Evolutionary conservation across 2,113 vertebrate species (phyloP).

Genomic region (Formicarius rufipectus): DNA sequence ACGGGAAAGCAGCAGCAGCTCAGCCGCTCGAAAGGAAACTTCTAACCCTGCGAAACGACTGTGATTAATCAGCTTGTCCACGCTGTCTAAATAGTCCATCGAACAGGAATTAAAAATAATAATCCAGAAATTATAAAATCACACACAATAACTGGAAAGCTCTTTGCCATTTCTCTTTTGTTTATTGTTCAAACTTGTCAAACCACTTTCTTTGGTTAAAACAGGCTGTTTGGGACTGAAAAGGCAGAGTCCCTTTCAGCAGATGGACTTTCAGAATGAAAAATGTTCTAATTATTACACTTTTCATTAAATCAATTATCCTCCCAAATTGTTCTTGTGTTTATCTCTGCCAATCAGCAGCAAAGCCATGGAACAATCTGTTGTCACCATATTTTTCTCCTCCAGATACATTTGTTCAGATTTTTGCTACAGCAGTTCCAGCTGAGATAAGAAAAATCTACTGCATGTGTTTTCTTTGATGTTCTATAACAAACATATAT

Average conservation of each 20-base stretch:
- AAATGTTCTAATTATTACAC: neutral
- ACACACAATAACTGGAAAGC: neutral
- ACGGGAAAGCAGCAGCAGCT: neutral
- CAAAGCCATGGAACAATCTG: neutral
- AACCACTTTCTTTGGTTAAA: neutral
- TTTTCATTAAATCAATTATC: neutral
- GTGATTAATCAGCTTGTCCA: conserved; percentile 5
- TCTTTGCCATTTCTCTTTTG: neutral
- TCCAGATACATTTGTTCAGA: neutral
- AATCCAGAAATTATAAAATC: neutral
- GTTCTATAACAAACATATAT: neutral
- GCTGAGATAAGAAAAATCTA: neutral
- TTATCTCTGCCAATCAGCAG: neutral
- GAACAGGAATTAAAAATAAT: neutral
- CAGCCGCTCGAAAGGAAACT: neutral
- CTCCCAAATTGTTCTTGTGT: neutral
- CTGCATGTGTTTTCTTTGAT: neutral
- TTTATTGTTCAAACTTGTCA: neutral
- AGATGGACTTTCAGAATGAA: neutral
- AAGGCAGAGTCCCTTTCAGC: neutral
- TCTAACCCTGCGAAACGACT: neutral
- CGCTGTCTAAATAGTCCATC: neutral
- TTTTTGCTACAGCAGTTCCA: neutral
- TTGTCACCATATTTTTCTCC: neutral
- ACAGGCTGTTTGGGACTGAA: neutral